Evolutionary conservation across 1,140 invertebrate genomes (phyloP).

Genomic region (Drosophila lini): DNA sequence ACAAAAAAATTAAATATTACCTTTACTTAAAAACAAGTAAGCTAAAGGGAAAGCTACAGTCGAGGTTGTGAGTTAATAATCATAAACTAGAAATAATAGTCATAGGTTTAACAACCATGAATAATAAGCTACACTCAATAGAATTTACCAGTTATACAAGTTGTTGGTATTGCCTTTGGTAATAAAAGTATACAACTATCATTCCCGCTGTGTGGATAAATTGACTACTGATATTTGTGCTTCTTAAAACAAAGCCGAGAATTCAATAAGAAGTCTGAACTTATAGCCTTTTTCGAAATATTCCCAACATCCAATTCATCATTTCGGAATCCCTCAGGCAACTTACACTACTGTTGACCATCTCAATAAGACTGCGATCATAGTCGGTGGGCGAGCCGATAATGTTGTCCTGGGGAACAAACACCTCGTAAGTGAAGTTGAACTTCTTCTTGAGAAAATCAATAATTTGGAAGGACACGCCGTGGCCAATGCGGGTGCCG

Average conservation of each 20-base stretch:
- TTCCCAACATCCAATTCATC: too few species aligned
- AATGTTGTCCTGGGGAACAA: conserved; percentile 86
- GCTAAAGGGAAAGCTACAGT: too few species aligned
- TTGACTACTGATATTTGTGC: neutral
- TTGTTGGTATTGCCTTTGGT: neutral
- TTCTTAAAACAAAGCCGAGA: too few species aligned
- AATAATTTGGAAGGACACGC: conserved; percentile 90
- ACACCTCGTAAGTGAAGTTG: conserved; percentile 90
- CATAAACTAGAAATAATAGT: neutral
- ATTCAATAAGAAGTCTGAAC: too few species aligned
- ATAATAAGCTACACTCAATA: neutral
- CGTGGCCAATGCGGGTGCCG: conserved; percentile 86
- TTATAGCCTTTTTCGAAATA: too few species aligned
- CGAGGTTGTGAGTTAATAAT: neutral
- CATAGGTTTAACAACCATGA: neutral
- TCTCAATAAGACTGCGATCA: conserved; percentile 86
- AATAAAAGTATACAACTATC: neutral
- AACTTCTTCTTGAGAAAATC: conserved; percentile 88
- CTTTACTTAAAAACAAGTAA: neutral
- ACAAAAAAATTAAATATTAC: neutral
- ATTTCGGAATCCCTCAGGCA: neutral
- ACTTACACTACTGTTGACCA: conserved; percentile 77
- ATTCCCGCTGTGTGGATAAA: neutral
- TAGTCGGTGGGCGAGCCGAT: conserved; percentile 84
- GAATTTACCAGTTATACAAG: neutral